Evolutionary conservation across 2,797 vertebrate species (phyloP), one percentile per base, ranked within the genome.

Genomic region (Sebastes trivittatus): DNA sequence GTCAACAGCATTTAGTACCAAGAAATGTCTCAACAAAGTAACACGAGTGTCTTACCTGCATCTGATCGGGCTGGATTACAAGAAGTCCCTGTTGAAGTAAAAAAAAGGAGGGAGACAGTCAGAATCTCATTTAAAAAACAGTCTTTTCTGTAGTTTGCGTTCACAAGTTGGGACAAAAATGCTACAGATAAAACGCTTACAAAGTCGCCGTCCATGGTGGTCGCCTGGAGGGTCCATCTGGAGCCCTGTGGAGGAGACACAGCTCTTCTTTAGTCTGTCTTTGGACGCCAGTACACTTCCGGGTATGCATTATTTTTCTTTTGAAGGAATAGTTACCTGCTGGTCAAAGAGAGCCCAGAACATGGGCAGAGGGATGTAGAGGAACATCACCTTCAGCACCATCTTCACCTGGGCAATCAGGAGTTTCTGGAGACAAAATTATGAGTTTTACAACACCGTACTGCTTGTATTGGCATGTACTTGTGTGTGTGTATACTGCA

Each of bases 291-390:
- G 6, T 6, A 25, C 36, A 65, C 11, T 5, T 25, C 32, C 5
- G 2, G 16, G 4, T 16, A 7, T 18, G 22, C 25, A 30, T 61
- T 11, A 63, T 36, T 63, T 7, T 23, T 13, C 32, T 23, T 20
- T 11, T 32, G 9, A 20, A 10, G 59, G 6, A 22, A 2, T 27
- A 1, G 7, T 54, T 77, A 99, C 98, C 98, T 99, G 98, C 90
- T 99, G 98, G 90, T 99, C 97, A 87, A 97, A 99, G 70, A 99
- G 93, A 0, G 98, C 97, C 98, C 98, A 99, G 95, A 99, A 99
- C 98, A 99, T 98, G 3, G 98, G 98, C 18, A 99, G 96, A 0
- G 98, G 98, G 46, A 99, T 97, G 79, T 97, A 99, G 83, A 99
- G 97, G 92, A 99, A 99, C 81, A 99, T 82, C 59, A 99, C 98